Evolutionary conservation across 1,140 invertebrate genomes (phyloP), one percentile per base, ranked within the genome.

Genomic region (Parasteatoda tepidariorum): DNA sequence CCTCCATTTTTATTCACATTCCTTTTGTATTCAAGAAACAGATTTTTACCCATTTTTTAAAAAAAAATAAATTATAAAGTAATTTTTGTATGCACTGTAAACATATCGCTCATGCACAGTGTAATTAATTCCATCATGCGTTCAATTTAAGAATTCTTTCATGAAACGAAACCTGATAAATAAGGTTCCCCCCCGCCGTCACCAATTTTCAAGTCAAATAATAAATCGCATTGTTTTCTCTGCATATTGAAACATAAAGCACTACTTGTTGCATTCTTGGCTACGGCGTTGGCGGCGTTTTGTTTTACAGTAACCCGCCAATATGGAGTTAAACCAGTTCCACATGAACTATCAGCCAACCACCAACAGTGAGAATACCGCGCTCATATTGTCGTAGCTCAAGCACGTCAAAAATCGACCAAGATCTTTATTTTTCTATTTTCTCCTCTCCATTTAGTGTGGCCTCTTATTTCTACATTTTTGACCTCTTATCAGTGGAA

Each of bases 401-500:
- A 31, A 34, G 48, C 61, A 68, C 62, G 62, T 79, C 76, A 79
- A 79, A 68, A 68, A 68, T 38, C 26, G 57, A n/a, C n/a, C n/a
- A 33, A 66, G 34, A 48, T 41, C 61, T 79, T n/a, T n/a, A n/a
- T n/a, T n/a, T n/a, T n/a, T n/a, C n/a, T n/a, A n/a, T 76, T 79
- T 79, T 64, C 66, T 79, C 76, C 55, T 76, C 34, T 33, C 3
- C 61, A 59, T 68, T 57, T 33, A 30, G 38, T 41, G 74, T 57
- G 66, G 76, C 76, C 64, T 34, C 75, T 34, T 34, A 15, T 34
- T 24, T 68, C 24, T 24, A 28, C 24, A 31, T 13, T 48, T n/a
- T 38, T 79, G 76, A 79, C 76, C 76, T 79, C 76, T 68, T 79
- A 79, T 79, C 64, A n/a, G n/a, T 79, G 38, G 55, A 24, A 68